Evolutionary conservation across 2,888 invertebrate species (phyloP).

Genomic region (Parnassius apollo): DNA sequence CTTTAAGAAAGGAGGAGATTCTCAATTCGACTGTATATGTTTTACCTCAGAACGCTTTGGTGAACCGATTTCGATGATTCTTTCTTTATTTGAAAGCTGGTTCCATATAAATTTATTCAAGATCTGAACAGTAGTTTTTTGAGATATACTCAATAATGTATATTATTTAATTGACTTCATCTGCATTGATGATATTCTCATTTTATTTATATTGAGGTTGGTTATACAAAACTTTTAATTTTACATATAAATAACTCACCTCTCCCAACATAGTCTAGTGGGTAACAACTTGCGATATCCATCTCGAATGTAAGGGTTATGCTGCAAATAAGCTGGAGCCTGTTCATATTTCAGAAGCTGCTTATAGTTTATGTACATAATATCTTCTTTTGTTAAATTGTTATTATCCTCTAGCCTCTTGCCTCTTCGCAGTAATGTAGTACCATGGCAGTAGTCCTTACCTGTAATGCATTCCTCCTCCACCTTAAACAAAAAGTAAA

Average conservation of each 20-base stretch:
- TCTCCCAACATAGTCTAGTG: conserved; percentile 92
- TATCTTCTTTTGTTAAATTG: conserved; percentile 70
- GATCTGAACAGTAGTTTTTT: too few relatives aligned
- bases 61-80: too few relatives aligned
- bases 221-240: too few relatives aligned
- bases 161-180: too few relatives aligned
- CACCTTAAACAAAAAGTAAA: conserved; percentile 42
- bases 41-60: too few relatives aligned
- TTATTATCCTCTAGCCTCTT: conserved; percentile 74
- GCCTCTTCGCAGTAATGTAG: conserved; percentile 57
- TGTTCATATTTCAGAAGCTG: conserved; percentile 76
- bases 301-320: conserved; percentile 91
- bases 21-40: too few relatives aligned
- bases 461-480: conserved; percentile 56
- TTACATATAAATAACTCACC: conserved; percentile 72
- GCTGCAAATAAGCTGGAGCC: conserved; percentile 91
- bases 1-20: too few relatives aligned
- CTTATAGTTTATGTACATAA: conserved; percentile 72
- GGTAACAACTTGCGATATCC: conserved; percentile 93
- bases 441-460: conserved; percentile 46
- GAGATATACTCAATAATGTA: too few relatives aligned
- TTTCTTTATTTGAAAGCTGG: too few relatives aligned
- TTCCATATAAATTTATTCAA: too few relatives aligned
- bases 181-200: too few relatives aligned
- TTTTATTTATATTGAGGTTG: too few relatives aligned